Conservation (phyloP, 2,888 invertebrate genomes). For the Eustalomyia histrio region DNA sequence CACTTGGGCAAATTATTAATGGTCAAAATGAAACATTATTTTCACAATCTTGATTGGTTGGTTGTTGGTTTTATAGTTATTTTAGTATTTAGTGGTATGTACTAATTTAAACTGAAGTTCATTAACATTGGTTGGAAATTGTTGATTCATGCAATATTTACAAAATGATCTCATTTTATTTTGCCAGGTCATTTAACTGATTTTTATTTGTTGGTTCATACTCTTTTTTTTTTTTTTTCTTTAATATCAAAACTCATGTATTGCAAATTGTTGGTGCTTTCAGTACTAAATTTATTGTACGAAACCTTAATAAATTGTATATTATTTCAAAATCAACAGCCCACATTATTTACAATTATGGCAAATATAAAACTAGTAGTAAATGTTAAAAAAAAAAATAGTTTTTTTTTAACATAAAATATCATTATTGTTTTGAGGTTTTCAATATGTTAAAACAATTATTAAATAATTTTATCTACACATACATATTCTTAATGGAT, state of each 20-base stretch:
- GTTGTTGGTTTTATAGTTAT: not conserved
- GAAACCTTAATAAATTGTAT: slow-evolving; percentile 26
- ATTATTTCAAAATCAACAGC: slow-evolving; percentile 39
- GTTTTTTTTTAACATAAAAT: not conserved
- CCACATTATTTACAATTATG: slow-evolving; percentile 38
- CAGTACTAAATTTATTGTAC: not conserved
- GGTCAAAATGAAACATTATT: not conserved
- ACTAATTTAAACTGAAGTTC: slow-evolving; percentile 33
- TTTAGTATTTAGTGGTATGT: not conserved
- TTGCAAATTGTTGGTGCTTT: slow-evolving; percentile 32
- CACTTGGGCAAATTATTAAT: not conserved
- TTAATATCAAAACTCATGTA: slow-evolving; percentile 6
- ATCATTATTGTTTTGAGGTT: not conserved
- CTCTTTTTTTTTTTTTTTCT: not conserved
- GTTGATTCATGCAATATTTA: slow-evolving; percentile 57
- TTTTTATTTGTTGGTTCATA: slow-evolving; percentile 29
- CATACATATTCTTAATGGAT: slow-evolving; percentile 17
- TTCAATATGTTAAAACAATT: not conserved
- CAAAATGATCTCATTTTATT: slow-evolving; percentile 61
- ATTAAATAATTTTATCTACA: slow-evolving; percentile 4
- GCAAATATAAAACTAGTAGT: not conserved
- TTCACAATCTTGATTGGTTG: not conserved
- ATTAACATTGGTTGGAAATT: slow-evolving; percentile 44
- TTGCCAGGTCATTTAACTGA: slow-evolving; percentile 62
- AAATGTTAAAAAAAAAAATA: not conserved